Evolutionary conservation across 2,888 invertebrate genomes (phyloP).

Genomic region (Opisthograptis luteolata): DNA sequence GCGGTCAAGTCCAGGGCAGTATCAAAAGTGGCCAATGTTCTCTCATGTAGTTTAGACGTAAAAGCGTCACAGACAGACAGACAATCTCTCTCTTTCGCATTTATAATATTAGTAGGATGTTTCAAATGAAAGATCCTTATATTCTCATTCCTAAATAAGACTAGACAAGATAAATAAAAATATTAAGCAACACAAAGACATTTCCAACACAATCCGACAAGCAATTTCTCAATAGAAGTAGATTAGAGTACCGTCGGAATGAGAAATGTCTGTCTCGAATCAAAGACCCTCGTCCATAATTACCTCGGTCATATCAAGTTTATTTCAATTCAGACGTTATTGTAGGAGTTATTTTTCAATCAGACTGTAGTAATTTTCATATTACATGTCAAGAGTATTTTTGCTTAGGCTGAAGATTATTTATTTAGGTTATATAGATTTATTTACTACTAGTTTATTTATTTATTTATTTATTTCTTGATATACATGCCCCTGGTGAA

Average conservation of each 20-base stretch:
- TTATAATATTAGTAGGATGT: too few species aligned
- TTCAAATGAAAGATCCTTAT: too few species aligned
- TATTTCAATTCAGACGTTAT: conserved; percentile 8
- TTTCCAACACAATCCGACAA: not conserved
- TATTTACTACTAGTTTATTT: too few species aligned
- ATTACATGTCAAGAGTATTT: not conserved
- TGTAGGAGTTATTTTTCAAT: conserved; percentile 20
- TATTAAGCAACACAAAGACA: conserved; percentile 1
- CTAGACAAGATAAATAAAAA: not conserved
- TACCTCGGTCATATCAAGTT: conserved; percentile 3
- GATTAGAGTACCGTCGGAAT: not conserved
- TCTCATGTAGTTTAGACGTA: too few species aligned
- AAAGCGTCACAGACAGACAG: too few species aligned
- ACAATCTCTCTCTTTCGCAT: too few species aligned
- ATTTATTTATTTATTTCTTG: too few species aligned
- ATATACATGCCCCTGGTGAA: too few species aligned
- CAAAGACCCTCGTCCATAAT: conserved; percentile 6
- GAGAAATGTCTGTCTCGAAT: not conserved
- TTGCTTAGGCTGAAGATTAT: not conserved
- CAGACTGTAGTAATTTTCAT: not conserved
- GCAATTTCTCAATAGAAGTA: not conserved
- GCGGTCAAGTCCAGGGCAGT: too few species aligned
- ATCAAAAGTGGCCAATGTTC: too few species aligned
- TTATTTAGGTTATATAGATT: too few species aligned
- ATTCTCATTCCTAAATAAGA: too few species aligned